phyloP scores from a whole-genome alignment of 2,888 invertebrate genomes.

The Nematopogon swammerdamellus region DNA sequence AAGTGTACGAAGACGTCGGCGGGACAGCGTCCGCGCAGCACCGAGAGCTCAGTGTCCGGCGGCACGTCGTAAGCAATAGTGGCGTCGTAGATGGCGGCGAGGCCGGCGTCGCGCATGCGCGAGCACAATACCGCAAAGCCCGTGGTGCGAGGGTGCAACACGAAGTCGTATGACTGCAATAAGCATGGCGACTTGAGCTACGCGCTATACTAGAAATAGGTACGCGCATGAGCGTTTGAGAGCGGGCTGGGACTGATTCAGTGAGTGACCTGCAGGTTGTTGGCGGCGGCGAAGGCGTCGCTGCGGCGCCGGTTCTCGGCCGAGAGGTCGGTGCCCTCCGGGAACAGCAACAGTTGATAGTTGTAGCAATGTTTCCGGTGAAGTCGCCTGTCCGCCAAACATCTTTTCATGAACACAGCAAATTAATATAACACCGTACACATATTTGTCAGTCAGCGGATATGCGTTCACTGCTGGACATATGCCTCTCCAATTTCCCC shows the following conservation, averaged over 20 bases:
- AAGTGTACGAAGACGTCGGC: slow-evolving; percentile 74
- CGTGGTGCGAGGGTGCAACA: slow-evolving; percentile 83
- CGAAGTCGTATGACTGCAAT: slow-evolving; percentile 60
- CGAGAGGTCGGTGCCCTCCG: slow-evolving; percentile 86
- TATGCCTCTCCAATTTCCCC: too few relatives aligned
- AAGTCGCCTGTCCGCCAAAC: too few relatives aligned
- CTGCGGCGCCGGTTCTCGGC: slow-evolving; percentile 65
- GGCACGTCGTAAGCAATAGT: slow-evolving; percentile 80
- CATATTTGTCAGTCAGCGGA: too few relatives aligned
- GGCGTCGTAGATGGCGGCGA: slow-evolving; percentile 80
- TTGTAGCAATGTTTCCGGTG: slow-evolving; percentile 31
- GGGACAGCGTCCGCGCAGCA: slow-evolving; percentile 69
- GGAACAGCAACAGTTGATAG: slow-evolving; percentile 76
- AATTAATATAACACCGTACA: too few relatives aligned
- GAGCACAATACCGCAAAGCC: slow-evolving; percentile 67
- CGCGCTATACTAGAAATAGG: neutral
- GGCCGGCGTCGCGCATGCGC: slow-evolving; percentile 53
- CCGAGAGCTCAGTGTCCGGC: slow-evolving; percentile 72
- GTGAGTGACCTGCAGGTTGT: slow-evolving; percentile 66
- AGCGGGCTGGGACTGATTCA: too few relatives aligned
- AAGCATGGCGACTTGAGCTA: too few relatives aligned
- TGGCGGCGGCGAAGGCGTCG: slow-evolving; percentile 65
- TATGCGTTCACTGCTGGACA: too few relatives aligned
- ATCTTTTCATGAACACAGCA: too few relatives aligned
- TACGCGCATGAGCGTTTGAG: too few relatives aligned